Evolutionary conservation across 2,888 invertebrate genomes (phyloP).

Genomic region (Maniola hyperantus): DNA sequence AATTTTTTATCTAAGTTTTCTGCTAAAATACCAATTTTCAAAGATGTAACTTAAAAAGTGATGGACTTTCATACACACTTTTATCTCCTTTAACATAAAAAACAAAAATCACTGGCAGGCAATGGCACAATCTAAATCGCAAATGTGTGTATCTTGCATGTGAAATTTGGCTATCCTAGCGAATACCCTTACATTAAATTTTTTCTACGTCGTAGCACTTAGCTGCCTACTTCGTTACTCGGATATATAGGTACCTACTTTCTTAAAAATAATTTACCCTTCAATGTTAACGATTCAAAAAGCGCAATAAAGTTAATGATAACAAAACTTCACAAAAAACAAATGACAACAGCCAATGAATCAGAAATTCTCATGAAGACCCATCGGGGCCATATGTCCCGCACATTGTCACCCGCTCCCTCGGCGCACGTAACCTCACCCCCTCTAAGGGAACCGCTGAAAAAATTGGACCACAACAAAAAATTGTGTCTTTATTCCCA

Average conservation of each 20-base stretch:
- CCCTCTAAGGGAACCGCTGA: slow-evolving; percentile 71
- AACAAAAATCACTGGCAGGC: no score
- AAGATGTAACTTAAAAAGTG: background rate
- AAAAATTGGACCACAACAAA: slow-evolving; percentile 61
- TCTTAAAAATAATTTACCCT: background rate
- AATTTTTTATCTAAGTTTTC: no score
- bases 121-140: no score
- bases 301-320: slow-evolving; percentile 39
- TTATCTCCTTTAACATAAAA: no score
- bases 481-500: slow-evolving; percentile 49
- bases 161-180: no score
- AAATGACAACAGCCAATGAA: slow-evolving; percentile 66
- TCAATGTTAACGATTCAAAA: slow-evolving; percentile 29
- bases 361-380: slow-evolving; percentile 77
- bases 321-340: slow-evolving; percentile 37
- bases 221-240: no score
- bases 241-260: no score
- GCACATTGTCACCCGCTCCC: slow-evolving; percentile 67
- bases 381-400: slow-evolving; percentile 66
- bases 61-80: no score
- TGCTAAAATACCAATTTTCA: background rate
- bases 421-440: slow-evolving; percentile 51
- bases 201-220: no score
- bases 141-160: no score
- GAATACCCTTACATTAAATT: no score